phyloP scores from a whole-genome alignment of 1,140 invertebrate genomes.

The Bombus balteatus region DNA sequence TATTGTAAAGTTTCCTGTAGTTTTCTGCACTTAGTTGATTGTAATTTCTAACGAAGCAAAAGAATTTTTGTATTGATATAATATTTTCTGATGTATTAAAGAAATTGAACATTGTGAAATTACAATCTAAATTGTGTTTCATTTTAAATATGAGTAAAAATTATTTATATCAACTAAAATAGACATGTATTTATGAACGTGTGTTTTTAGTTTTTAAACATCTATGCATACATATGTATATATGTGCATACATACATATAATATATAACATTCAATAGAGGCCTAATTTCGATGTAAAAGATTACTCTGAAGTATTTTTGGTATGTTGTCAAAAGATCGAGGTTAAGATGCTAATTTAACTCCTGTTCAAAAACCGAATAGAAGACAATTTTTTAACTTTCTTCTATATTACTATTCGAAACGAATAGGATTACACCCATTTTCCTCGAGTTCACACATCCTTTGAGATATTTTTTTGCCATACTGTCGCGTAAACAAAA shows the following conservation, averaged over 20 bases:
- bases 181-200: not conserved
- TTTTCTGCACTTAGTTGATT: not conserved
- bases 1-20: not conserved
- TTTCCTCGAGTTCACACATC: slow-evolving; percentile 26
- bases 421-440: not conserved
- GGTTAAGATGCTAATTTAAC: slow-evolving; percentile 55
- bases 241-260: not conserved
- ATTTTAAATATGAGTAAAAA: not conserved
- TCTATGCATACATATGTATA: not conserved
- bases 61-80: not conserved
- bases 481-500: slow-evolving; percentile 10
- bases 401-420: slow-evolving; percentile 30
- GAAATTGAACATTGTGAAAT: not conserved
- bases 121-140: not conserved
- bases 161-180: not conserved
- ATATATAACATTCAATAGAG: not conserved
- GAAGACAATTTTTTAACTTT: slow-evolving; percentile 37
- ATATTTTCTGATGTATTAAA: not conserved
- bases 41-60: not conserved
- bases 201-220: too few species aligned
- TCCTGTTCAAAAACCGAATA: slow-evolving; percentile 32
- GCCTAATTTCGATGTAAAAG: slow-evolving; percentile 12
- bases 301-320: slow-evolving; percentile 40
- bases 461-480: slow-evolving; percentile 36
- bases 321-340: slow-evolving; percentile 43